Evolutionary conservation across 2,113 vertebrate genomes (phyloP).

Genomic region (Athene noctua): DNA sequence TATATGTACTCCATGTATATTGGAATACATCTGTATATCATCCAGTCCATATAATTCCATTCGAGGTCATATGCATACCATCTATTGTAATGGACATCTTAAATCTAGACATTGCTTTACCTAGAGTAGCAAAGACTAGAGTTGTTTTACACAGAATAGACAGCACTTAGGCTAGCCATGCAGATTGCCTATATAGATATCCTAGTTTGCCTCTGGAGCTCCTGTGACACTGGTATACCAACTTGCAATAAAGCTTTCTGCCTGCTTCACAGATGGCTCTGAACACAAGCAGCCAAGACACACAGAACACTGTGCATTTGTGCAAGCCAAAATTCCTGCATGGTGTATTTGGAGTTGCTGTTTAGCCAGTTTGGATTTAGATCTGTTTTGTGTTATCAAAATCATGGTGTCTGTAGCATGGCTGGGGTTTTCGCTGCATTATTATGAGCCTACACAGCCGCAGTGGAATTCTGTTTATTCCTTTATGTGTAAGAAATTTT

Average conservation of each 20-base stretch:
- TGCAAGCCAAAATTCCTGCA: slow-evolving; percentile 12
- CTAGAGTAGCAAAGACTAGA: background rate
- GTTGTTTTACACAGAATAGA: background rate
- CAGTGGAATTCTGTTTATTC: background rate
- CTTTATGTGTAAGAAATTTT: background rate
- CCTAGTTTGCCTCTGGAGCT: background rate
- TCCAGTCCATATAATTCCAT: background rate
- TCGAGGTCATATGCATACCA: too few relatives aligned
- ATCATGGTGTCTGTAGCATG: background rate
- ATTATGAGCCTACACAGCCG: background rate
- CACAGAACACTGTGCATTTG: background rate
- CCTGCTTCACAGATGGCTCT: slow-evolving; percentile 47
- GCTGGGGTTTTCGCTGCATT: background rate
- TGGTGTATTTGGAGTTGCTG: background rate
- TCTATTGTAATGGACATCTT: background rate
- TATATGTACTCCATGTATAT: background rate
- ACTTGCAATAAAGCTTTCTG: background rate
- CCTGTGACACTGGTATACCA: background rate
- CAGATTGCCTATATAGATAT: background rate
- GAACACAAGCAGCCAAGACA: background rate
- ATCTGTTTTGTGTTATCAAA: slow-evolving; percentile 22
- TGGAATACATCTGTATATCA: background rate
- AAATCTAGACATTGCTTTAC: background rate
- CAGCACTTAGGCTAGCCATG: background rate
- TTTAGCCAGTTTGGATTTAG: slow-evolving; percentile 17